Base-by-base conservation (phyloP, 2,888 invertebrate species). In the Stenurella melanura region DNA sequence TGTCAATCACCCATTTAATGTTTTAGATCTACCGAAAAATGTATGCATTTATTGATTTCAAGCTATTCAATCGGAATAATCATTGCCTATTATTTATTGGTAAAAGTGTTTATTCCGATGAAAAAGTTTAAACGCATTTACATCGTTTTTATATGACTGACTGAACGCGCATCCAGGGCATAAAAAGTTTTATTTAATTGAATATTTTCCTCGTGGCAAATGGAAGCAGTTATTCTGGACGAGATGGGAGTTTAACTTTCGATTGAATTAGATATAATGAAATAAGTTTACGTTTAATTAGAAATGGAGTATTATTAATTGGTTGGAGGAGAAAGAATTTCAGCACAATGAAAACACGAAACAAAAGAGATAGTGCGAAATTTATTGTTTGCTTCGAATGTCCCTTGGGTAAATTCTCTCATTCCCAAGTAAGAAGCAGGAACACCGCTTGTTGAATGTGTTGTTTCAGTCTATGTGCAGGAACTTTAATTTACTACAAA, bases 241-340 rank as follows among this genome's bases (percentile, higher is more conserved):
- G 21, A 42, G 60, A 38, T 38, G 42, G 19, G 17, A 61, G 21
- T 63, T 42, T 30, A 72, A 72, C 72, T 72, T 72, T 38, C 72
- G 63, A 70, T 60, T 38, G 60, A 30, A 70, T 60, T 34, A 17
- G 63, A 54, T 54, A 38, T 63, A 72, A 72, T 72, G 61, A 72
- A 72, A 63, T 60, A 70, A 72, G 63, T 72, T 72, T 42, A 18
- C 61, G 61, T 72, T 72, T 72, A 72, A 72, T 72, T 72, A 72
- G 63, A 54, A 50, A 72, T 63, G 72, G 63, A 30, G 63, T 61
- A 19, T 72, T 72, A 70, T 70, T 56, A 70, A 70, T 60, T 60
- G 70, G 72, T 30, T 18, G 12, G 30, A 63, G 54, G 30, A 50
- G 63, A 50, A 54, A 63, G 72, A 72, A 72, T 70, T 58, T 42